Evolutionary conservation across 2,113 vertebrate species (phyloP), one percentile per base, ranked within the genome.

Genomic region (Uropsilus gracilis): DNA sequence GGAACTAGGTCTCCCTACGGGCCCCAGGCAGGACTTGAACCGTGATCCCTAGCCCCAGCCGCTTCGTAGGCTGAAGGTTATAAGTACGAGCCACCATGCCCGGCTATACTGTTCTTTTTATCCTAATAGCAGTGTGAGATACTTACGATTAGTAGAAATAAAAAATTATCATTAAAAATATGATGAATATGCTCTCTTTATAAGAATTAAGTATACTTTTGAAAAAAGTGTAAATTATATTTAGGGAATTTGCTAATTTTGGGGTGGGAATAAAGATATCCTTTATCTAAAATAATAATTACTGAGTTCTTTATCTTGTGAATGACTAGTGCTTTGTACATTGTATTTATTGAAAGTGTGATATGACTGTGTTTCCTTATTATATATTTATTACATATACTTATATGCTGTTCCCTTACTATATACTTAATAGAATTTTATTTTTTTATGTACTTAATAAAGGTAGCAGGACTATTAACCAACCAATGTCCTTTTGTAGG

Each of bases 81-180:
- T n/a, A n/a, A n/a, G n/a, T n/a, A n/a, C n/a, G n/a, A n/a, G n/a
- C n/a, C n/a, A n/a, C n/a, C n/a, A n/a, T n/a, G n/a, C n/a, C n/a
- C n/a, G n/a, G n/a, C n/a, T 55, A 46, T 68, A 5, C 24, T 77
- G 6, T 66, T 17, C 13, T 81, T 95, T 89, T 94, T 75, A 77
- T 69, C 44, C 20, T 87, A 63, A 59, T 90, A 57, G 14, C 34
- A 83, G 50, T 83, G 39, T 71, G 68, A 81, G 17, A 76, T 68
- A 92, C 59, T n/a, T 71, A n/a, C 72, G n/a, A 53, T 94, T 93
- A 82, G 50, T 75, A 92, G 48, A 85, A 8, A 24, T 72, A 34
- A 8, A 92, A 81, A n/a, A 82, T 83, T 59, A 44, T n/a, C 28
- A 84, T 87, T 96, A 89, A 37, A 82, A 95, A 63, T 12, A 78